These are phyloP conservation scores for Drosophila fulvimacula DNA, from an alignment of 2,888 invertebrate species.

Conservation along the genomic window DNA sequence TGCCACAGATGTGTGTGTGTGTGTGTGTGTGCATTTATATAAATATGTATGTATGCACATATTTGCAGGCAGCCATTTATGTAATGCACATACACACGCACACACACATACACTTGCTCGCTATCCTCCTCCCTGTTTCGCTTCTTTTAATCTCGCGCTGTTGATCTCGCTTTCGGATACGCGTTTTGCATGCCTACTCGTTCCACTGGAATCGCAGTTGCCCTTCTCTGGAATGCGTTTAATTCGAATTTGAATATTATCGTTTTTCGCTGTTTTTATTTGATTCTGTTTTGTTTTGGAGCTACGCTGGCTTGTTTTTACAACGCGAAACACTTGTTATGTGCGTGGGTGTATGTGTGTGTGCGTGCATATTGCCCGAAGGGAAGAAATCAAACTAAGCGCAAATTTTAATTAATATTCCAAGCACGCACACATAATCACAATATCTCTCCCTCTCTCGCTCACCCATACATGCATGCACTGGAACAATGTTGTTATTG, in stretches of 20 bases:
- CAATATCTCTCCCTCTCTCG: slow-evolving; percentile 5
- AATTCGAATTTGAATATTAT: slow-evolving; percentile 74
- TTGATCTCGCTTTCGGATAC: slow-evolving; percentile 67
- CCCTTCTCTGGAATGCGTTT: slow-evolving; percentile 77
- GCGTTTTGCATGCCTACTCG: slow-evolving; percentile 68
- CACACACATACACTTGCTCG: background rate
- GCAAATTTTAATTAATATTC: slow-evolving; percentile 82
- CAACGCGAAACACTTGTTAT: slow-evolving; percentile 78
- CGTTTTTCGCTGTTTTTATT: slow-evolving; percentile 53
- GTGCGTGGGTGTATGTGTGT: slow-evolving; percentile 3
- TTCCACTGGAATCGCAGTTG: slow-evolving; percentile 19
- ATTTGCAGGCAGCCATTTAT: slow-evolving; percentile 63
- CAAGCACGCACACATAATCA: slow-evolving; percentile 60
- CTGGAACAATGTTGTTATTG: slow-evolving; percentile 63
- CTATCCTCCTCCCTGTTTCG: slow-evolving; percentile 30
- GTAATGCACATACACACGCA: slow-evolving; percentile 43
- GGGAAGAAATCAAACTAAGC: slow-evolving; percentile 75
- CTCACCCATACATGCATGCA: slow-evolving; percentile 5
- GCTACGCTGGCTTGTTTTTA: slow-evolving; percentile 69
- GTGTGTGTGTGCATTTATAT: slow-evolving; percentile 1
- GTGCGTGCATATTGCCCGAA: slow-evolving; percentile 21
- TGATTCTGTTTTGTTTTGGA: slow-evolving; percentile 59
- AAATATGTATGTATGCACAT: slow-evolving; percentile 16
- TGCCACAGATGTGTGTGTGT: slow-evolving; percentile 14
- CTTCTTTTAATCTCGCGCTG: slow-evolving; percentile 66